Base-by-base conservation (phyloP, 2,113 vertebrate genomes). In the Loxodonta africana region DNA sequence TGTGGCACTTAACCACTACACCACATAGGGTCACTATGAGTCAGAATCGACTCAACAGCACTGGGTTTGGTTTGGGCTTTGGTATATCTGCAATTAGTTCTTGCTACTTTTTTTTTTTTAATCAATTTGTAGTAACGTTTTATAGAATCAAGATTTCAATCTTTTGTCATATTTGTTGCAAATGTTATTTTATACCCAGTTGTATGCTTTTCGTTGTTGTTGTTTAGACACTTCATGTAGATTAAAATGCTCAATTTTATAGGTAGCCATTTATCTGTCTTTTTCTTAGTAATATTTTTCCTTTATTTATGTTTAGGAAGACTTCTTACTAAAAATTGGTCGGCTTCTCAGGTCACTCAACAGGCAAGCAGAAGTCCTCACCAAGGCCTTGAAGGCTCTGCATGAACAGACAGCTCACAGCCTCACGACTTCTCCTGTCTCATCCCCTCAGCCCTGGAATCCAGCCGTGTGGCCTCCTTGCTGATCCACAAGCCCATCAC, bases 231-330 rank as follows among this genome's bases (percentile, higher is more conserved):
- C 62, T 53, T 20, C 65, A 33, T 0, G 0, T 48, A 62, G 71
- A 94, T 65, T 80, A 90, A 81, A 91, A 77, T 46, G 62, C 46
- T 91, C 28, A 21, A 30, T 33, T 76, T 37, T 57, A 57, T 2
- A 74, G 74, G 90, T 51, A 73, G 51, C 17, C n/a, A 78, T 21
- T 95, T 48, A 82, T 23, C n/a, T 90, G 28, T 53, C 76, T 95
- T 71, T 69, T 95, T 46, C 87, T 90, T 51, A 14, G 37, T 74
- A 63, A 37, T 53, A 46, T 2, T 71, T 33, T 74, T 57, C 88
- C 77, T 81, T 90, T 80, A 60, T 28, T 76, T 84, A 48, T 44
- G 11, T 20, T 76, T 65, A 67, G 20, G 85, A 84, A 95, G 86
- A 67, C 48, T 48, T 90, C 88, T 46, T 53, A 5, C 44, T 37